A percentile compares a stretch with the other conserved stretches of the same genome.
Conservation (phyloP, 2,888 invertebrate species). For the Watsonalla cultraria region DNA sequence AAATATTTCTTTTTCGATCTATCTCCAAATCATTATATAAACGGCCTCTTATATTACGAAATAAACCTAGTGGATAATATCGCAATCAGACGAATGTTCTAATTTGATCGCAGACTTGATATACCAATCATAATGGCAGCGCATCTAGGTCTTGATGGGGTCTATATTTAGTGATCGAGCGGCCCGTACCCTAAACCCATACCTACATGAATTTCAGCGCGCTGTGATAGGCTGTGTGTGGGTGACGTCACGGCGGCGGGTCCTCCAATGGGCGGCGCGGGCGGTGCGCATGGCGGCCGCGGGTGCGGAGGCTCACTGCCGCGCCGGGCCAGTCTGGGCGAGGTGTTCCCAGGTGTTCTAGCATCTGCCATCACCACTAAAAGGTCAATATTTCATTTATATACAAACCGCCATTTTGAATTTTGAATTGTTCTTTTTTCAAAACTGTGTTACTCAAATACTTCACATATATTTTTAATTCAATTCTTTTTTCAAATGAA, state of each 20-base stretch:
- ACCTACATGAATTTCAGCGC: slow-evolving; percentile 71
- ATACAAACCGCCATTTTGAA: slow-evolving; percentile 34
- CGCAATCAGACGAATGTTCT: not conserved
- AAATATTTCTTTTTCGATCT: too few species aligned
- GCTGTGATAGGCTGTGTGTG: slow-evolving; percentile 45
- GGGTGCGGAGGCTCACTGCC: slow-evolving; percentile 46
- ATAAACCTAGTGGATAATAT: too few species aligned
- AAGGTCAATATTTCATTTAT: slow-evolving; percentile 58
- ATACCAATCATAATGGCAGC: not conserved
- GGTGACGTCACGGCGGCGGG: slow-evolving; percentile 58
- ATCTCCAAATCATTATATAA: too few species aligned
- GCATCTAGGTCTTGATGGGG: slow-evolving; percentile 51
- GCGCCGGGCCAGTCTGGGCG: slow-evolving; percentile 63
- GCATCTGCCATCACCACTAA: slow-evolving; percentile 49
- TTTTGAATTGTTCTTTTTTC: not conserved
- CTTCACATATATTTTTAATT: slow-evolving; percentile 13
- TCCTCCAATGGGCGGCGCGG: slow-evolving; percentile 53
- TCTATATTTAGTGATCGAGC: slow-evolving; percentile 74
- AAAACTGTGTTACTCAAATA: slow-evolving; percentile 16
- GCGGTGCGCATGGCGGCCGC: slow-evolving; percentile 56
- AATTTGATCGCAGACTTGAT: not conserved
- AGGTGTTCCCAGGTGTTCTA: slow-evolving; percentile 71
- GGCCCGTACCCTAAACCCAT: slow-evolving; percentile 36
- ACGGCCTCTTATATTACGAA: too few species aligned
- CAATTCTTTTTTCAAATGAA: slow-evolving; percentile 7